Evolutionary conservation across 2,797 vertebrate genomes (phyloP).

Genomic region (Rhinogobio ventralis): DNA sequence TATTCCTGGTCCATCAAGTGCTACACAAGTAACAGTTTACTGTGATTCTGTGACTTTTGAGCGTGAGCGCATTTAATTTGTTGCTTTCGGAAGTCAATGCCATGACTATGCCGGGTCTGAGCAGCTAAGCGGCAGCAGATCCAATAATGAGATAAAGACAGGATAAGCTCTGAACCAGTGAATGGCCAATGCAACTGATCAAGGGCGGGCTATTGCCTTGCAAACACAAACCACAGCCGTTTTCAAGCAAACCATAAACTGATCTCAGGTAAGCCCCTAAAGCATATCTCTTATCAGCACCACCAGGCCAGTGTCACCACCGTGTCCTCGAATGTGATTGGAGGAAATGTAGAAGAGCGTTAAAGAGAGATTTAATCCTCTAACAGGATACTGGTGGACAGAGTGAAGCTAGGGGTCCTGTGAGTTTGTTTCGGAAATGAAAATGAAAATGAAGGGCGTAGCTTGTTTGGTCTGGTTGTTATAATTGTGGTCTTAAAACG

Average conservation of each 20-base stretch:
- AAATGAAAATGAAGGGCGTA: slow-evolving; percentile 3
- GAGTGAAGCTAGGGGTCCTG: not conserved
- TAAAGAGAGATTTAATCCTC: slow-evolving; percentile 41
- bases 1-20: not conserved
- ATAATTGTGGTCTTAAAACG: not conserved
- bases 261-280: slow-evolving; percentile 40
- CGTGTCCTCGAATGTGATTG: slow-evolving; percentile 50
- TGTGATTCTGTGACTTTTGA: slow-evolving; percentile 44
- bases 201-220: slow-evolving; percentile 20
- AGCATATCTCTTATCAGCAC: not conserved
- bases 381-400: slow-evolving; percentile 36
- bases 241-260: slow-evolving; percentile 6
- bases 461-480: not conserved
- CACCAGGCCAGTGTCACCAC: slow-evolving; percentile 12
- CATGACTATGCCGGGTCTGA: slow-evolving; percentile 27
- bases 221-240: slow-evolving; percentile 1
- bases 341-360: slow-evolving; percentile 32
- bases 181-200: slow-evolving; percentile 38
- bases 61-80: not conserved
- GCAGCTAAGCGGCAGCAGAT: slow-evolving; percentile 57
- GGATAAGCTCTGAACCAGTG: slow-evolving; percentile 49
- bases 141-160: slow-evolving; percentile 59
- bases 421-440: not conserved
- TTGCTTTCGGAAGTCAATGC: slow-evolving; percentile 32
- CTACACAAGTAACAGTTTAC: not conserved